A percentile compares a stretch with the other conserved stretches of the same genome.
phyloP scores from a whole-genome alignment of 2,888 invertebrate species.

The Gisinianus flammeolus region DNA sequence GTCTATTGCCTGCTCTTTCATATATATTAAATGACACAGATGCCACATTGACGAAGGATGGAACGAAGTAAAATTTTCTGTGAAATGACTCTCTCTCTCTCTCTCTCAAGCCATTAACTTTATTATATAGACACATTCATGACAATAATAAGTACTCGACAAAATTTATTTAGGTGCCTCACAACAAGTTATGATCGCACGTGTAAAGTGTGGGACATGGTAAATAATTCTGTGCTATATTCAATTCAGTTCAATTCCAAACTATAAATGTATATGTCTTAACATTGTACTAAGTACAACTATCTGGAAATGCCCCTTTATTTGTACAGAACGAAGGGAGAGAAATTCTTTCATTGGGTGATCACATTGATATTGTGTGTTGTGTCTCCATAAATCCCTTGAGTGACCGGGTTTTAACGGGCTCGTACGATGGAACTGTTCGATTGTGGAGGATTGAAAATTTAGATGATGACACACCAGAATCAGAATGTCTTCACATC shows the following conservation, averaged over 20 bases:
- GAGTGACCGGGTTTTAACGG: conserved; percentile 77
- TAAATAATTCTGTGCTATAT: too few species aligned
- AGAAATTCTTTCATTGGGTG: conserved; percentile 72
- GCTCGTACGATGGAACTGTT: conserved; percentile 80
- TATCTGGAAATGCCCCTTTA: too few species aligned
- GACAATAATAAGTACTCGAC: too few species aligned
- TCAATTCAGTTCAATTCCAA: too few species aligned
- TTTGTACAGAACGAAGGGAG: conserved; percentile 69
- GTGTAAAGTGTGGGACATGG: conserved; percentile 80
- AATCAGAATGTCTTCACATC: conserved; percentile 64
- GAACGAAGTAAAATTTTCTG: conserved; percentile 65
- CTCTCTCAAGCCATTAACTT: too few species aligned
- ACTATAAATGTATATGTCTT: too few species aligned
- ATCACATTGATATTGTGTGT: conserved; percentile 82
- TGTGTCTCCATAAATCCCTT: conserved; percentile 77
- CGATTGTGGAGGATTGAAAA: conserved; percentile 74
- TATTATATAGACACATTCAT: too few species aligned
- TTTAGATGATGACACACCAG: conserved; percentile 63
- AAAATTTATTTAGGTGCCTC: conserved; percentile 73
- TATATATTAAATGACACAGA: too few species aligned
- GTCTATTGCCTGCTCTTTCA: too few species aligned
- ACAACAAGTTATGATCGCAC: conserved; percentile 85
- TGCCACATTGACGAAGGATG: conserved; percentile 73
- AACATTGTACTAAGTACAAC: too few species aligned
- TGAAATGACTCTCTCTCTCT: background rate